Percentiles rank a stretch among this genome's conserved stretches.
phyloP scores from a whole-genome alignment of 2,113 vertebrate species.

The Patagioenas fasciata region DNA sequence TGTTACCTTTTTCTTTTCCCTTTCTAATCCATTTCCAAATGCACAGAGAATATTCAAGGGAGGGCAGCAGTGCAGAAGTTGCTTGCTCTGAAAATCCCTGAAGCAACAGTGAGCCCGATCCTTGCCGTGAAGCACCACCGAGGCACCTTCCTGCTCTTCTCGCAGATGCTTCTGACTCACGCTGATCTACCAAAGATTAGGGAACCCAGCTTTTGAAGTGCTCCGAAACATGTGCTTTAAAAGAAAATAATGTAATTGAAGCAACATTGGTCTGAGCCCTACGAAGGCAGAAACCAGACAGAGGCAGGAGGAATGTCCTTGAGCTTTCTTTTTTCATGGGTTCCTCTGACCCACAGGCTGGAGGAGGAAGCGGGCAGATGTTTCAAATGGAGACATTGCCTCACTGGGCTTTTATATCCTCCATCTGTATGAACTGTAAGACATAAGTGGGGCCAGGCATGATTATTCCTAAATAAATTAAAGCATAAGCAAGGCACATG shows the following conservation, averaged over 20 bases:
- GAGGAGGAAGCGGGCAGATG: slow-evolving; percentile 13
- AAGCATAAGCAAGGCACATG: neutral
- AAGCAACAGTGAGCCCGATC: fast-evolving
- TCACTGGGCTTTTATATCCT: neutral
- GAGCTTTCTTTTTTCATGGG: neutral
- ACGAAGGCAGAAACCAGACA: neutral
- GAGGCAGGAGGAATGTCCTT: slow-evolving; percentile 11
- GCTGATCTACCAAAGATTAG: neutral
- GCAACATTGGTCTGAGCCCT: neutral
- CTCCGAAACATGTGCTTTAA: neutral
- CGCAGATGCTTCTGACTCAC: slow-evolving; percentile 43
- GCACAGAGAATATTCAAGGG: neutral
- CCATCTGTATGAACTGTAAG: neutral
- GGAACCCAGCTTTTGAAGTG: neutral
- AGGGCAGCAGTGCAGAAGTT: neutral
- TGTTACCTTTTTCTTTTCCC: neutral
- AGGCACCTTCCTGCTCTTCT: slow-evolving; percentile 16
- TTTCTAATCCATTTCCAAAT: neutral
- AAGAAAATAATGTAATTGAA: slow-evolving; percentile 36
- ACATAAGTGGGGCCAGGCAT: neutral
- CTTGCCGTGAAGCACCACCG: neutral
- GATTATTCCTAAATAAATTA: slow-evolving; percentile 20
- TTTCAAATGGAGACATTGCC: slow-evolving; percentile 8
- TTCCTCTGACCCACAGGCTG: neutral
- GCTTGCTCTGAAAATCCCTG: neutral